Evolutionary conservation across 37 sponge, comb jelly and placozoan species (phyloP).

Genomic region (Spongia lamella): DNA sequence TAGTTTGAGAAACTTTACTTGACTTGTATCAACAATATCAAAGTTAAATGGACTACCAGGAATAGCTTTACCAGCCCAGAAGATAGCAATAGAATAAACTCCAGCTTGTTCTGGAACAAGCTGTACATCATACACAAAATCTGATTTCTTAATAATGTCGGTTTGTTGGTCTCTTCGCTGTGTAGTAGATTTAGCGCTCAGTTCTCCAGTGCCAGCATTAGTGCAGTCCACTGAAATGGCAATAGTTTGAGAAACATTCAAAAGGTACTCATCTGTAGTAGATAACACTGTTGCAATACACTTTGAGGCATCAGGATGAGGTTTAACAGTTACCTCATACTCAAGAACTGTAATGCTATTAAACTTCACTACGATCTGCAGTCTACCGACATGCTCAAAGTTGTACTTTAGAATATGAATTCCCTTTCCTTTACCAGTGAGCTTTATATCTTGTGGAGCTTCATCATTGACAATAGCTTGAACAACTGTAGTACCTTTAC

Average conservation of each 20-base stretch:
- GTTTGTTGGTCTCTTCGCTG: constrained; percentile 53
- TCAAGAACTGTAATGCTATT: constrained; percentile 49
- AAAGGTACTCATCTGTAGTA: constrained; percentile 48
- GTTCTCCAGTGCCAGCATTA: constrained; percentile 66
- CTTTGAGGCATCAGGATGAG: constrained; percentile 61
- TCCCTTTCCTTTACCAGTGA: constrained; percentile 61
- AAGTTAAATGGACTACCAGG: constrained; percentile 61
- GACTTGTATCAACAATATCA: constrained; percentile 14
- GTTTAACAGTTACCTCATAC: constrained; percentile 59
- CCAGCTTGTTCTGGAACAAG: constrained; percentile 75
- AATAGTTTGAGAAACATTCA: constrained; percentile 58
- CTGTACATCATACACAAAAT: constrained; percentile 30
- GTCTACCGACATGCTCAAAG: constrained; percentile 33
- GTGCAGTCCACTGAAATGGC: constrained; percentile 75
- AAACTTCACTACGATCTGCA: constrained; percentile 34
- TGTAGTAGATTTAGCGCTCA: constrained; percentile 38
- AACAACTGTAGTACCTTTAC: constrained; percentile 48
- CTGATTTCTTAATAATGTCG: constrained; percentile 23
- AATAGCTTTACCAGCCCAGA: constrained; percentile 57
- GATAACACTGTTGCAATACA: constrained; percentile 73
- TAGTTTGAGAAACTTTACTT: too few relatives aligned
- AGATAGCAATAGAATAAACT: constrained; percentile 51
- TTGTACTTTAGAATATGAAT: constrained; percentile 44
- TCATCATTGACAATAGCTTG: constrained; percentile 23
- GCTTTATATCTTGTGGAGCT: constrained; percentile 24